Evolutionary conservation across 1,140 invertebrate species (phyloP).

Genomic region (Leptestheria dahalacensis): DNA sequence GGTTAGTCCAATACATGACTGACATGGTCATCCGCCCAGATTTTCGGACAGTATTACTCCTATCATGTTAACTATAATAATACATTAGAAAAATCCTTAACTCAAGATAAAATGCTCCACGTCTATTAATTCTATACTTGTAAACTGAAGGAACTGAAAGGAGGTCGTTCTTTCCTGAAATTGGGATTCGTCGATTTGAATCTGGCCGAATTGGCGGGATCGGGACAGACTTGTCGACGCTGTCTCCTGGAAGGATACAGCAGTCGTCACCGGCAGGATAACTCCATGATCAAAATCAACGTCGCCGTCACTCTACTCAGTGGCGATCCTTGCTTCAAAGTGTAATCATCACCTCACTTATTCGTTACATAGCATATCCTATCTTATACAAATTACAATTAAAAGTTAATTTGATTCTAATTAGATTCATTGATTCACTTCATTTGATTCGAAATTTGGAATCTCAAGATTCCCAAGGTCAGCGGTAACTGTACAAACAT

Average conservation of each 20-base stretch:
- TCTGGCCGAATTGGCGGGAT: conserved; percentile 87
- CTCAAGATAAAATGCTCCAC: neutral
- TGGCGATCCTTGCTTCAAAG: conserved; percentile 94
- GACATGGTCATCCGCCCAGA: no score
- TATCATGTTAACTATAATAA: no score
- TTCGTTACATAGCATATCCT: no score
- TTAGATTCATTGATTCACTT: no score
- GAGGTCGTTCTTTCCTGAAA: conserved; percentile 84
- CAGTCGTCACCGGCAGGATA: conserved; percentile 75
- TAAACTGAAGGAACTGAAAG: conserved; percentile 50
- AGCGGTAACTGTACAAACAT: no score
- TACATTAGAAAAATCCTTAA: no score
- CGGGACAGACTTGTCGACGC: conserved; percentile 63
- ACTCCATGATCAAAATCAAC: conserved; percentile 80
- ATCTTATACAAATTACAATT: no score
- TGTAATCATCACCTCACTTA: conserved; percentile 64
- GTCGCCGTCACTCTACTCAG: conserved; percentile 86
- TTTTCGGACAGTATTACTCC: no score
- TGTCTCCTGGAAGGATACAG: conserved; percentile 91
- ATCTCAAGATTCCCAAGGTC: no score
- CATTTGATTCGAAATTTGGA: no score
- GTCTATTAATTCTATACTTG: conserved; percentile 12
- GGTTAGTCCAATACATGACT: no score
- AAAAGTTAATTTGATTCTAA: no score
- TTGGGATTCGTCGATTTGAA: conserved; percentile 93